phyloP scores from a whole-genome alignment of 2,797 vertebrate genomes.

The Caiman crocodilus region DNA sequence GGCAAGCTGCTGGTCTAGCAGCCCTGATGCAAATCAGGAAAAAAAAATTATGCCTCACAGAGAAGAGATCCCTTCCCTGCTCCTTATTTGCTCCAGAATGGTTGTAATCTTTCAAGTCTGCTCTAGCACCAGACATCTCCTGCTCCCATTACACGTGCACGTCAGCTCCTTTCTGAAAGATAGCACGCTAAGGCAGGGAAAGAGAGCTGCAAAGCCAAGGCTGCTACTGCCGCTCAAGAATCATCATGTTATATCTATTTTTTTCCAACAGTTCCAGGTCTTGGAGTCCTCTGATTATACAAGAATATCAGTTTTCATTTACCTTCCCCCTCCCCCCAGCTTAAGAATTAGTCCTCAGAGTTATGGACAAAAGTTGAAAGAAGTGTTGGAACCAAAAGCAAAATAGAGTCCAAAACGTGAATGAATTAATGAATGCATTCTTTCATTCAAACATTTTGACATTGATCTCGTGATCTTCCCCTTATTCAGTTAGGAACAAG shows the following conservation, averaged over 20 bases:
- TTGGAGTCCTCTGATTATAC: neutral
- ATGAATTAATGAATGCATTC: neutral
- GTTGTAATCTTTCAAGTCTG: neutral
- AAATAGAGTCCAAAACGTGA: neutral
- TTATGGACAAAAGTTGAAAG: neutral
- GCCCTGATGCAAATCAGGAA: neutral
- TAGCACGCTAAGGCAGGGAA: neutral
- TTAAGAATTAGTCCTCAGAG: neutral
- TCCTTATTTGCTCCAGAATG: neutral
- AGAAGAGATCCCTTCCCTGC: neutral
- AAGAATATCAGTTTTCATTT: neutral
- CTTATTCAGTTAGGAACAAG: neutral
- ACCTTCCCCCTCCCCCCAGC: neutral
- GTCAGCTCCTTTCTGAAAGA: neutral
- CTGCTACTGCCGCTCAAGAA: neutral
- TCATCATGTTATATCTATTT: neutral
- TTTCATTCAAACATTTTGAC: neutral
- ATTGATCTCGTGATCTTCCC: neutral
- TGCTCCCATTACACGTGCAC: neutral
- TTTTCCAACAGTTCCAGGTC: constrained; percentile 3
- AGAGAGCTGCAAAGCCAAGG: neutral
- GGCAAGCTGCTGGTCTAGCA: neutral
- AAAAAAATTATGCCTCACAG: neutral
- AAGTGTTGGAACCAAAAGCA: constrained; percentile 1
- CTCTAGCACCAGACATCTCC: neutral